phyloP scores from a whole-genome alignment of 2,888 invertebrate genomes.

The Megaustenia siamemsis region DNA sequence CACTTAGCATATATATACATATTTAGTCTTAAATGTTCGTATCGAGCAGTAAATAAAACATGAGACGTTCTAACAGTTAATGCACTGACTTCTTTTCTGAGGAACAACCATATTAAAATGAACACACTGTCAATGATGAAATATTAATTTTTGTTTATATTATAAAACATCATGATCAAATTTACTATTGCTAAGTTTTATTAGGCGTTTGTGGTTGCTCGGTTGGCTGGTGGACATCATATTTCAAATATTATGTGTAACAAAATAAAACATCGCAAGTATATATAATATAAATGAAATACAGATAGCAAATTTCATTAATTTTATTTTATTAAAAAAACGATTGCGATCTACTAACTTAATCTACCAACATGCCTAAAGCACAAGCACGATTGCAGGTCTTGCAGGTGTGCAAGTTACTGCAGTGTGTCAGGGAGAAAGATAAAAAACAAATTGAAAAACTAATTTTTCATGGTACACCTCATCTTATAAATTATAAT shows the following conservation, averaged over 20 bases:
- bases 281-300: not conserved
- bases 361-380: slow-evolving; percentile 72
- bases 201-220: too few relatives aligned
- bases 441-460: slow-evolving; percentile 78
- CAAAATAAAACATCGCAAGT: not conserved
- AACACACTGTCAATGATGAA: slow-evolving; percentile 14
- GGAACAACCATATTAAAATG: not conserved
- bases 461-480: slow-evolving; percentile 77
- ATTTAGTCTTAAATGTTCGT: not conserved
- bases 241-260: not conserved
- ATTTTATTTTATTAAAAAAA: too few relatives aligned
- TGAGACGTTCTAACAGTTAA: not conserved
- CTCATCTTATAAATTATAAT: slow-evolving; percentile 79
- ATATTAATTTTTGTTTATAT: too few relatives aligned
- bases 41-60: not conserved
- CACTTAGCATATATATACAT: not conserved
- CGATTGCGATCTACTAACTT: too few relatives aligned
- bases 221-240: not conserved
- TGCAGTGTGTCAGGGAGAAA: slow-evolving; percentile 79
- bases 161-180: too few relatives aligned
- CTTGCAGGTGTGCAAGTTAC: slow-evolving; percentile 79
- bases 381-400: slow-evolving; percentile 78
- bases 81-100: not conserved
- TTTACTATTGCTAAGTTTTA: too few relatives aligned
- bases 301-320: not conserved